Evolutionary conservation across 2,113 vertebrate species (phyloP), one percentile per base, ranked within the genome.

Genomic region (Lates calcarifer): DNA sequence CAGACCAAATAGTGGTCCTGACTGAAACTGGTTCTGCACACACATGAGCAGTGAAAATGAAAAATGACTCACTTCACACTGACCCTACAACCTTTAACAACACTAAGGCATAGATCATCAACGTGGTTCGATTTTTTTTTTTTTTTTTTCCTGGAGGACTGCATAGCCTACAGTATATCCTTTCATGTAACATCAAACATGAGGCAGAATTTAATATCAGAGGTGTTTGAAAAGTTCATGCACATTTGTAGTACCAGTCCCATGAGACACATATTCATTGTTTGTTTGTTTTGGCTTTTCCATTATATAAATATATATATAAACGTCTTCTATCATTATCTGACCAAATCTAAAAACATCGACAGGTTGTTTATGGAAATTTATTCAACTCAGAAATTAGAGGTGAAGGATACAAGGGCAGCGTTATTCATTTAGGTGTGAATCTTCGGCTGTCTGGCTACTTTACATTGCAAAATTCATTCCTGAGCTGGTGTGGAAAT

Each of bases 301-400:
- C 3, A 55, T 70, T 74, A 28, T 28, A n/a, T 45, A 20, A 13
- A 41, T 12, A 14, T 45, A 37, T 58, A 33, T 51, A 79, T 29
- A 53, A 55, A 13, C 24, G 1, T 60, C 65, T 28, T 37, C 4
- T 47, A 20, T 47, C 45, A 14, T 18, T 11, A 5, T 64, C 43
- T 17, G 24, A 22, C 10, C 12, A 33, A 51, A 51, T 31, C 15
- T 61, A 43, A 43, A 74, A 63, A 56, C 67, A 56, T 55, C 51
- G 71, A 53, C 28, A 49, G 28, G 61, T 72, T 6, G 7, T 78
- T 86, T 63, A 83, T 86, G 83, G 70, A 79, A 77, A 89, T 89
- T 76, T 81, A 81, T 82, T 86, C 75, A 37, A 33, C 39, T 72
- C 43, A 41, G n/a, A 83, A 85, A 72, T 84, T 64, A 76, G 29